Evolutionary conservation across 2,797 vertebrate species (phyloP).

Genomic region (Naso thynnoides): DNA sequence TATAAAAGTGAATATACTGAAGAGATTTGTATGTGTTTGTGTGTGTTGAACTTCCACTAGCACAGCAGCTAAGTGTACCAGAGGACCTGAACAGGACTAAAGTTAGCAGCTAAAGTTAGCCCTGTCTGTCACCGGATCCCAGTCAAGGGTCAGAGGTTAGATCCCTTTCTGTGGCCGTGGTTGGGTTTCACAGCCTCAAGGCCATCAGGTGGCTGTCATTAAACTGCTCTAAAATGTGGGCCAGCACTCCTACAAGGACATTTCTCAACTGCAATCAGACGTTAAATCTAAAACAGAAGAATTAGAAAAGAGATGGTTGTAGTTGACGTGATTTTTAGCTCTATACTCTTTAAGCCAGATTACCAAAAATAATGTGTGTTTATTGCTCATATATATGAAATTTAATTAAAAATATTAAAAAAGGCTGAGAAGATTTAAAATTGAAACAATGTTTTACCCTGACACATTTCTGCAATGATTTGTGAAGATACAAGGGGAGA

Average conservation of each 20-base stretch:
- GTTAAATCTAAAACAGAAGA: conserved; percentile 3
- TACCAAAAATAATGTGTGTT: not conserved
- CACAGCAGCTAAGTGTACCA: conserved; percentile 51
- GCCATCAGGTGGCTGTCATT: conserved; percentile 33
- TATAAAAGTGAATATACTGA: conserved; percentile 17
- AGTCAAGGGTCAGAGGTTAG: conserved; percentile 69
- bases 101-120: conserved; percentile 77
- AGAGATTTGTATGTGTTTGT: conserved; percentile 18
- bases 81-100: conserved; percentile 55
- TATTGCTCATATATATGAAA: not conserved
- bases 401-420: not conserved
- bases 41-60: conserved; percentile 28
- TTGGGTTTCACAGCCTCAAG: conserved; percentile 68
- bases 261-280: conserved; percentile 20
- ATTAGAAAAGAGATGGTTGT: not conserved
- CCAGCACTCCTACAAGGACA: conserved; percentile 20
- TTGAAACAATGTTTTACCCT: not conserved
- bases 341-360: not conserved
- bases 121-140: conserved; percentile 71
- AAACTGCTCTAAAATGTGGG: conserved; percentile 46
- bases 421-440: not conserved
- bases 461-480: not conserved
- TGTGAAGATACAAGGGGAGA: not conserved
- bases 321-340: rapidly evolving
- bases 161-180: conserved; percentile 50